Percentiles rank a stretch among this genome's conserved stretches.
Evolutionary conservation across 2,113 vertebrate genomes (phyloP).

Genomic region (Epinephelus fuscoguttatus): DNA sequence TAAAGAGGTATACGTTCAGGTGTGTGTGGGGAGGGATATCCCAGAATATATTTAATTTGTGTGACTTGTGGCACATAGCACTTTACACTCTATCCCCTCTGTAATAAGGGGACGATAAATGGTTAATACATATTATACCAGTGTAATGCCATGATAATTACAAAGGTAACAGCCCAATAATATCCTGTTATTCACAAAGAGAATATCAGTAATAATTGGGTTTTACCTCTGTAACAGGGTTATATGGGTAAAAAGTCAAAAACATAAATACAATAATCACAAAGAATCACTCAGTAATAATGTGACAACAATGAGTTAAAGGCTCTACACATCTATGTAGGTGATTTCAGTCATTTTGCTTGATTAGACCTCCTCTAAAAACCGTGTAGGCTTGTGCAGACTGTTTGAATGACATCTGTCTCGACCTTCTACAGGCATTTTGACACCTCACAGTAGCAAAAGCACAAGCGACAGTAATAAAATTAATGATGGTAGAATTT

Average conservation of each 20-base stretch:
- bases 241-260: neutral
- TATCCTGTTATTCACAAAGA: neutral
- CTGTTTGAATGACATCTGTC: constrained; percentile 7
- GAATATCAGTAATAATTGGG: neutral
- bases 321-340: neutral
- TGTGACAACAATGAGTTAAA: neutral
- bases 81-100: neutral
- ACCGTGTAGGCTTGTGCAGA: constrained; percentile 1
- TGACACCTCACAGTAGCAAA: too few relatives aligned
- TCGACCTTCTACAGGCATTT: neutral
- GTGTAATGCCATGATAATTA: neutral
- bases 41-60: constrained; percentile 1
- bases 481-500: too few relatives aligned
- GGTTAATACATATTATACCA: neutral
- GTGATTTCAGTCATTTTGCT: neutral
- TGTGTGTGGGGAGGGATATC: neutral
- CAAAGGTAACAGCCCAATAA: neutral
- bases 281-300: neutral
- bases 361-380: neutral
- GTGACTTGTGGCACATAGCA: neutral
- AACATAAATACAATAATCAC: neutral
- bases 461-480: too few relatives aligned
- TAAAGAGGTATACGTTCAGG: constrained; percentile 38
- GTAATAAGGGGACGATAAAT: neutral
- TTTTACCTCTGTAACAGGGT: neutral